phyloP scores from a whole-genome alignment of 2,888 invertebrate species.

The Augiades crinisus region DNA sequence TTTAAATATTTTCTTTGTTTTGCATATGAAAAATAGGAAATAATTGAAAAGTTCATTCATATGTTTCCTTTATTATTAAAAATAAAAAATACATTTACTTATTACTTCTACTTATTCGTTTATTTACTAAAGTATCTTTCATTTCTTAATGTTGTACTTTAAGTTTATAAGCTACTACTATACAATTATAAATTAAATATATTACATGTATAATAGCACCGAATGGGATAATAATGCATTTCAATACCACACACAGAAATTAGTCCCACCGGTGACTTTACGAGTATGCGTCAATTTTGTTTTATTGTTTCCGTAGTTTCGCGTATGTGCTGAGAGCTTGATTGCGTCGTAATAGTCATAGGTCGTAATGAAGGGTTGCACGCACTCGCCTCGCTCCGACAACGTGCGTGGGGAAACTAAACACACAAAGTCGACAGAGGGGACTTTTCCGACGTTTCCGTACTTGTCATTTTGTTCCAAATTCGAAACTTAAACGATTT shows the following conservation, averaged over 20 bases:
- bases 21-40: too few relatives aligned
- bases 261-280: slow-evolving; percentile 41
- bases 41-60: too few relatives aligned
- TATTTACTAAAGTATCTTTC: too few relatives aligned
- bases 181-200: too few relatives aligned
- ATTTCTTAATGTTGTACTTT: too few relatives aligned
- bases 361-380: slow-evolving; percentile 76
- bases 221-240: slow-evolving; percentile 12
- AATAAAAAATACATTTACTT: too few relatives aligned
- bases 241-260: slow-evolving; percentile 21
- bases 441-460: slow-evolving; percentile 61
- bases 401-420: slow-evolving; percentile 63
- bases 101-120: too few relatives aligned
- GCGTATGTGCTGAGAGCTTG: slow-evolving; percentile 75
- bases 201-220: too few relatives aligned
- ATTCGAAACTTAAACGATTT: slow-evolving; percentile 57
- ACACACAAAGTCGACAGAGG: slow-evolving; percentile 61
- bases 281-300: slow-evolving; percentile 75
- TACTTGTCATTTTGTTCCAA: slow-evolving; percentile 60
- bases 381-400: slow-evolving; percentile 50
- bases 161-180: too few relatives aligned
- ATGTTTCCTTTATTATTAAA: too few relatives aligned
- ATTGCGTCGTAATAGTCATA: slow-evolving; percentile 74
- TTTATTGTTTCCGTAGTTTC: slow-evolving; percentile 76
- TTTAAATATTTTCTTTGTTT: too few relatives aligned